Evolutionary conservation across 2,888 invertebrate species (phyloP), one percentile per base, ranked within the genome.

Genomic region (Platypus cylindrus): DNA sequence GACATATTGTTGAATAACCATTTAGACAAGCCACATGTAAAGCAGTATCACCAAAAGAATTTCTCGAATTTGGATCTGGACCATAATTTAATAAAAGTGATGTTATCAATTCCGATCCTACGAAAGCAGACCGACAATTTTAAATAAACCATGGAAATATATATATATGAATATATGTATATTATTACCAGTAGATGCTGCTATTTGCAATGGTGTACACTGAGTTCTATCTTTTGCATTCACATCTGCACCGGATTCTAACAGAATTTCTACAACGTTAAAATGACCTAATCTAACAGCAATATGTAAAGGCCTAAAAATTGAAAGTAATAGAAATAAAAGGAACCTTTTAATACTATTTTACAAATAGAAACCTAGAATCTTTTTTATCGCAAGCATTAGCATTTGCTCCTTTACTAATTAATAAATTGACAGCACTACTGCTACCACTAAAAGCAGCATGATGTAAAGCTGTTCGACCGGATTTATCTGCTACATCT

Each of bases 341-440:
- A n/a, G n/a, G n/a, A n/a, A n/a, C n/a, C n/a, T n/a, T n/a, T n/a
- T n/a, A n/a, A n/a, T n/a, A n/a, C n/a, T n/a, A n/a, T n/a, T n/a
- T n/a, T n/a, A n/a, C n/a, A n/a, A n/a, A n/a, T n/a, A 39, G 37
- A 33, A 27, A 50, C 50, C 50, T 48, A 41, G 53, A 54, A 41
- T 73, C 73, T 47, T 68, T 68, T 53, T 74, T 76, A 51, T 76
- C 75, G 47, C 68, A 68, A 2, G 71, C 70, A 54, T 76, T 73
- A 15, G 74, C 66, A 17, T 67, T 64, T 38, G 71, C 70, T 15
- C 70, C 68, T 45, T 64, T 63, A 16, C 62, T 58, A 8, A 73
- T 55, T 17, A 75, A 53, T 31, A 72, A 55, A 46, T 68, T 62
- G 3, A 65, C 66, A 62, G 73, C 68, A 58, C 68, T 67, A 37